Evolutionary conservation across 2,888 invertebrate genomes (phyloP).

Genomic region (Amiota communis): DNA sequence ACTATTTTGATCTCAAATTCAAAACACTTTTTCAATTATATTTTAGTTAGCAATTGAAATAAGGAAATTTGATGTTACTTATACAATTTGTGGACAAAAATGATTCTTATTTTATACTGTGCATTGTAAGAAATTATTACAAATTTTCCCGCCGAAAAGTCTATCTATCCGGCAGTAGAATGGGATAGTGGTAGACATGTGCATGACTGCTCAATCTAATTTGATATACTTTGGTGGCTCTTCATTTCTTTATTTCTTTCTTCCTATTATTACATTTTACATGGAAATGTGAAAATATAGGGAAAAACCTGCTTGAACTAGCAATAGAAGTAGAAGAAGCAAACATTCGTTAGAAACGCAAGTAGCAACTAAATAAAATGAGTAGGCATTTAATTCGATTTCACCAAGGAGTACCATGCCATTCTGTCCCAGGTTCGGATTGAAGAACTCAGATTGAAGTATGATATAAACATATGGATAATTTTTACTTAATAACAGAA

Average conservation of each 20-base stretch:
- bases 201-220: conserved; percentile 65
- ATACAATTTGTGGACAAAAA: neutral
- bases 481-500: too few relatives aligned
- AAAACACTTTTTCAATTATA: too few relatives aligned
- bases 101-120: neutral
- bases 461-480: too few relatives aligned
- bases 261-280: conserved; percentile 41
- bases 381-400: too few relatives aligned
- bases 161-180: neutral
- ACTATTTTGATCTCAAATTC: too few relatives aligned
- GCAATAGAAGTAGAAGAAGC: conserved; percentile 17
- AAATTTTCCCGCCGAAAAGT: conserved; percentile 40
- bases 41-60: neutral
- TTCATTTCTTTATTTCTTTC: conserved; percentile 6
- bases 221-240: conserved; percentile 41
- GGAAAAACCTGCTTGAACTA: conserved; percentile 59
- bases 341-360: neutral
- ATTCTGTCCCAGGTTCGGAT: too few relatives aligned
- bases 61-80: neutral
- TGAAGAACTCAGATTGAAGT: too few relatives aligned
- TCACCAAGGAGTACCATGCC: too few relatives aligned
- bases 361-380: conserved; percentile 22
- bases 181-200: conserved; percentile 46
- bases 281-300: conserved; percentile 45
- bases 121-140: neutral